Conservation (phyloP, 2,797 vertebrate species). For the Mastacembelus armatus region DNA sequence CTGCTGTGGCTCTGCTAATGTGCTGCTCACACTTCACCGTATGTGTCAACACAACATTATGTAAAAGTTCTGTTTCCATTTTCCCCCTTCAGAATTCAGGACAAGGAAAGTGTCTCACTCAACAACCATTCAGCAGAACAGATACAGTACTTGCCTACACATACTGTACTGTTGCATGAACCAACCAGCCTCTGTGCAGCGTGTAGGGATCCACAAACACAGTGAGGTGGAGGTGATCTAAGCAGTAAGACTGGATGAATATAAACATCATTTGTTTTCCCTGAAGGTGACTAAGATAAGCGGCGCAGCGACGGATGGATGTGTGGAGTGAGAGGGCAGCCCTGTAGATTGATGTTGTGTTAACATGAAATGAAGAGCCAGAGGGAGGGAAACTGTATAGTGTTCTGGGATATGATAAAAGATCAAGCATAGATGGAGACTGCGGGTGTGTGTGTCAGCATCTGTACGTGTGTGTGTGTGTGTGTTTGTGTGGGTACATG, state of each 20-base stretch:
- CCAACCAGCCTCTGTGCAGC: neutral
- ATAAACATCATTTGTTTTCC: slow-evolving; percentile 59
- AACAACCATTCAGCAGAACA: slow-evolving; percentile 1
- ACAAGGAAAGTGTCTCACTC: too few relatives aligned
- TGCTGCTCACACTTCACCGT: too few relatives aligned
- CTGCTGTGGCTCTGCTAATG: too few relatives aligned
- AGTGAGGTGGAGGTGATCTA: slow-evolving; percentile 39
- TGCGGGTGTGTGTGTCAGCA: slow-evolving; percentile 25
- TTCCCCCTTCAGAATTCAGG: neutral
- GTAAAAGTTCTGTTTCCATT: neutral
- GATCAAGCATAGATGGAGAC: slow-evolving; percentile 52
- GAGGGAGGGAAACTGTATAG: slow-evolving; percentile 53
- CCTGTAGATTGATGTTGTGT: slow-evolving; percentile 62
- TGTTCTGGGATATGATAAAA: slow-evolving; percentile 60
- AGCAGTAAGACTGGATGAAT: slow-evolving; percentile 31
- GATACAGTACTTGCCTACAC: too few relatives aligned
- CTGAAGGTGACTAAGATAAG: slow-evolving; percentile 64
- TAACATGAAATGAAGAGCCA: slow-evolving; percentile 71
- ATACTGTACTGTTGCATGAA: neutral
- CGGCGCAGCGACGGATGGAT: slow-evolving; percentile 23
- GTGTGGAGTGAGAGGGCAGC: slow-evolving; percentile 52
- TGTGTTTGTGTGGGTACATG: slow-evolving; percentile 26
- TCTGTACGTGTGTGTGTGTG: slow-evolving; percentile 3
- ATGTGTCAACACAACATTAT: too few relatives aligned
- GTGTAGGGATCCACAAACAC: slow-evolving; percentile 27